Evolutionary conservation across 2,888 invertebrate species (phyloP).

Genomic region (Sminthurides aquaticus): DNA sequence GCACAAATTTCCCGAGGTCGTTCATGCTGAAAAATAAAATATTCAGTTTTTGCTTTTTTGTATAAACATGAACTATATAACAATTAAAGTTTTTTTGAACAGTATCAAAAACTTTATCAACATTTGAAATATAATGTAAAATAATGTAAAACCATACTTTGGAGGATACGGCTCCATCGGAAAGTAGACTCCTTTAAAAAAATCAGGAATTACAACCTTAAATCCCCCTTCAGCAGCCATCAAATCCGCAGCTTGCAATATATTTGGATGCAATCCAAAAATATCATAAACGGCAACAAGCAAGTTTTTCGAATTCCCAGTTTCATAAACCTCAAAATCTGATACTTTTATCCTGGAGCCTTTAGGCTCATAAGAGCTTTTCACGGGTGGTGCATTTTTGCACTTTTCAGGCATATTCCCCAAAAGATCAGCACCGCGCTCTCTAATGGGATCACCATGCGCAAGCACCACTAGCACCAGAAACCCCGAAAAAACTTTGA

Average conservation of each 20-base stretch:
- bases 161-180: conserved; percentile 5
- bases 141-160: no score
- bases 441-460: no score
- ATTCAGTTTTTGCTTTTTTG: no score
- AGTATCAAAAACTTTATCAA: no score
- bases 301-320: conserved; percentile 21
- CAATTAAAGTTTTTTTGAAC: no score
- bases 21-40: conserved; percentile 19
- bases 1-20: conserved; percentile 26
- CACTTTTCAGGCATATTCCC: not conserved
- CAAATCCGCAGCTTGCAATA: conserved; percentile 28
- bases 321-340: conserved; percentile 33
- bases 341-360: conserved; percentile 13
- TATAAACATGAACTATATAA: no score
- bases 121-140: no score
- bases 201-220: conserved; percentile 33
- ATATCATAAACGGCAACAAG: conserved; percentile 33
- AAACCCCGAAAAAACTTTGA: no score
- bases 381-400: not conserved
- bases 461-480: no score
- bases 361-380: not conserved
- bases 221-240: conserved; percentile 26
- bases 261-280: conserved; percentile 30
- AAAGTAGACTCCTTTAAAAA: conserved; percentile 24
- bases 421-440: not conserved